Base-by-base conservation (phyloP, 2,888 invertebrate genomes). In the Congeria kusceri region DNA sequence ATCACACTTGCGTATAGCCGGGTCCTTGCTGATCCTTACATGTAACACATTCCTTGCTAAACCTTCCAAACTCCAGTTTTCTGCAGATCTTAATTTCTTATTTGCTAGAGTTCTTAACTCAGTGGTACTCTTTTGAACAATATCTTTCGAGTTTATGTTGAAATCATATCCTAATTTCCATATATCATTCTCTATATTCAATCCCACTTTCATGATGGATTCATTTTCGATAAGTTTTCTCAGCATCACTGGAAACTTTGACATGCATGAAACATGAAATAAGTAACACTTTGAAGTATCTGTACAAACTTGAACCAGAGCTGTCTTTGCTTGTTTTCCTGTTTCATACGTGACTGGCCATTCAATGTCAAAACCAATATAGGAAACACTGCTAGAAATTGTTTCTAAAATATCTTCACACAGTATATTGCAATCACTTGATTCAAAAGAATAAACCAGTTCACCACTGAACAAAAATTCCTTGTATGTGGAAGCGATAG, bases 111-210 rank as follows among this genome's bases (percentile, higher is more conserved):
- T 81, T 27, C 85, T 75, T 0, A 90, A 66, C 62, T 91, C 91
- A 25, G 86, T 70, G 25, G 82, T 75, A 44, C 85, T 85, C 9
- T 82, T 82, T 63, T 85, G 82, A 28, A 87, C 63, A 39, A 89
- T 79, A 28, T 83, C 63, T 39, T 78, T 83, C 3, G 86, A 89
- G 18, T 78, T 73, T 9, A 90, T 71, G 64, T 88, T 88, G 83
- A 76, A 90, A 69, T 90, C 91, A n/a, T 83, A 68, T 46, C 83
- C 90, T 32, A 91, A 80, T 63, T 89, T 90, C 91, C 91, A 91
- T 25, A 90, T 67, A 69, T 91, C 91, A 49, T 84, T 65, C 32
- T 87, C 88, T 9, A 90, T 86, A 63, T 89, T 89, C 7, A 91
- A 66, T 27, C 91, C 91, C 39, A 88, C 84, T 57, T 89, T 88